Percentiles rank a stretch among this genome's conserved stretches.
These are phyloP conservation scores for mouse (Mus musculus) DNA, from an alignment of 2,113 vertebrate species.

Conservation along the genomic window GRCm39 chr5:44767001-44767500, in stretches of 20 bases:
- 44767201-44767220: neutral
- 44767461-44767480: neutral
- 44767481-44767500: neutral
- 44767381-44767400: neutral
- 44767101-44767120: neutral
- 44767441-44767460: neutral
- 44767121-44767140: neutral
- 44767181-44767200: neutral
- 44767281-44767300: neutral
- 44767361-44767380: neutral
- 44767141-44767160: neutral
- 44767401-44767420: neutral
- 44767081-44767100: neutral
- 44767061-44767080: constrained; percentile 39
- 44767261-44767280: neutral
- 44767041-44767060: constrained; percentile 11
- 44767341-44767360: neutral
- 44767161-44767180: neutral
- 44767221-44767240: neutral
- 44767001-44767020: neutral
- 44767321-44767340: too few species aligned
- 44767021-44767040: neutral
- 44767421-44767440: neutral
- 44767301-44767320: neutral
- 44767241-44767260: neutral